Evolutionary conservation across 2,797 vertebrate species (phyloP), one percentile per base, ranked within the genome.

Genomic region (Anguilla obscura): DNA sequence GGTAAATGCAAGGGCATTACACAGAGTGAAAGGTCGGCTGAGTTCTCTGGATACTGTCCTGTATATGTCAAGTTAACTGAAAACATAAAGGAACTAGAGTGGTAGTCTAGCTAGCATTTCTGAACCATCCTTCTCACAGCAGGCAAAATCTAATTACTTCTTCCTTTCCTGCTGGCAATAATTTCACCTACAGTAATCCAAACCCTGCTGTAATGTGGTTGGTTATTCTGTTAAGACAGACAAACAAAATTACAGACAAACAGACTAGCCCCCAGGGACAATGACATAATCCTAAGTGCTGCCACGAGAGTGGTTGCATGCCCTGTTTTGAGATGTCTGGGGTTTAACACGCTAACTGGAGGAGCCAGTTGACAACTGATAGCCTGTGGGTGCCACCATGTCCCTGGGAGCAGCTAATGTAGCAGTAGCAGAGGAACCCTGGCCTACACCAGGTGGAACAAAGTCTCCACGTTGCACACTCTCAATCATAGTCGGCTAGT

Each of bases 201-300:
- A 50, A 50, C 36, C 33, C 74, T 21, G 6, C 79, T 27, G 45
- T 48, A 82, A 82, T n/a, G 74, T 82, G 5, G 36, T 82, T 30
- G 45, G 40, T 50, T 82, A 82, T 50, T 82, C 21, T 82, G 79
- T 50, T 21, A 45, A 12, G 40, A 50, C 16, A 33, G 71, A 82
- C 79, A 82, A 48, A 82, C 45, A 50, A 82, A 82, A 21, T 82
- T 21, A 24, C 1, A 82, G 79, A 82, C 79, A 82, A 45, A 82
- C 79, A 82, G 45, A 82, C 27, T 24, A 50, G 45, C 79, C 74
- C 74, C 4, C 74, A 79, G 45, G 79, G 45, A n/a, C 2, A n/a
- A 82, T 82, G 79, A 82, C 79, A 80, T 80, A 82, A 79, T 50
- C 21, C 79, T 45, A 76, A 76, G 30, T 45, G 76, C 76, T 80